Percentiles rank a stretch among this genome's conserved stretches.
phyloP scores from a whole-genome alignment of 1,140 invertebrate species.

The Apis laboriosa region DNA sequence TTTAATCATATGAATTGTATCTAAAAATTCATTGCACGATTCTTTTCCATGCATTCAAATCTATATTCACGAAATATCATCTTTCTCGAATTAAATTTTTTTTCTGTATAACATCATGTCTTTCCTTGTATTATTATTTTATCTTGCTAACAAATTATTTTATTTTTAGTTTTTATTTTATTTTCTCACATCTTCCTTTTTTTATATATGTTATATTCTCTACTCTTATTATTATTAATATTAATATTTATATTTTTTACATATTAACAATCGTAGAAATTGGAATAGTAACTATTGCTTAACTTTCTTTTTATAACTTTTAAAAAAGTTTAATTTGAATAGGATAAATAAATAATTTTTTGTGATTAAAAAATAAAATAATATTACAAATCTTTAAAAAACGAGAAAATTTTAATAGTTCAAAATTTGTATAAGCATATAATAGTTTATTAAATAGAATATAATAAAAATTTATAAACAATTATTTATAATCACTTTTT shows the following conservation, averaged over 20 bases:
- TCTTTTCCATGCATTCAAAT: no score
- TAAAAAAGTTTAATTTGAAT: background rate
- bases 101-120: no score
- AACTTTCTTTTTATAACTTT: background rate
- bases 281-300: background rate
- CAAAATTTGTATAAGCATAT: background rate
- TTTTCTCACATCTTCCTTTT: no score
- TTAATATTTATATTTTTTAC: background rate
- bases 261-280: background rate
- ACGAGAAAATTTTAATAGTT: background rate
- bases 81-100: no score
- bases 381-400: no score
- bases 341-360: background rate
- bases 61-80: no score
- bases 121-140: no score
- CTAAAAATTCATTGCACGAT: no score
- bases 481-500: constrained; percentile 64
- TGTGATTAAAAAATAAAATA: background rate
- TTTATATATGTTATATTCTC: no score
- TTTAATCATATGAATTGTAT: no score
- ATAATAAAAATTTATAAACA: constrained; percentile 50
- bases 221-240: background rate
- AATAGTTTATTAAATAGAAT: constrained; percentile 40
- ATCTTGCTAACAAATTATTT: no score
- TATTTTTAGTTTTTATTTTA: no score